Evolutionary conservation across 2,113 vertebrate species (phyloP), one percentile per base, ranked within the genome.

Genomic region (Eira barbara): DNA sequence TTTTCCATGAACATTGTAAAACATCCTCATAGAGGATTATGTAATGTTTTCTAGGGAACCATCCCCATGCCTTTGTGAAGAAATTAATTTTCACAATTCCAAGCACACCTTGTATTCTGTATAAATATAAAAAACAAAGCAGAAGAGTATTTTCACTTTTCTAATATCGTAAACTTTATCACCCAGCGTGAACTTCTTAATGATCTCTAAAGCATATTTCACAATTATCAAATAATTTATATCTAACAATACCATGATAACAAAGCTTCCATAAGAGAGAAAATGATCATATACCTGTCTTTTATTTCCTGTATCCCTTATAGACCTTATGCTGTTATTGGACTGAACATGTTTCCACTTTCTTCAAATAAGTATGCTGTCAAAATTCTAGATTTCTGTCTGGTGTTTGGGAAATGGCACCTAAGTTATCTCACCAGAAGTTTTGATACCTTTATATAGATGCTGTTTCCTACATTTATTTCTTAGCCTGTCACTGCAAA

Each of bases 201-300:
- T 97, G 74, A 95, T 97, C 57, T 91, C 94, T 95, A 47, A 52
- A 97, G 85, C 94, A 92, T 94, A 96, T 96, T 69, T 17, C 7
- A 90, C 29, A 97, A 96, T 97, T 82, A 98, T 79, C 25, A 74
- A 96, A 97, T 97, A 91, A 85, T 98, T 80, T 96, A 45, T 97
- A 97, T 97, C 96, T 94, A 95, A 78, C 63, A 98, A 91, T 95
- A 85, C 79, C 92, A 29, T 97, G 84, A 94, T 98, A 97, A 87
- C 95, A 95, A 98, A 97, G 65, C 89, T 97, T 91, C 25, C 61
- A 84, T 93, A 96, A 94, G 88, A 97, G 97, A 96, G 97, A 96
- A 98, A 97, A 97, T 82, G 95, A 94, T 97, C 88, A 96, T 97
- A 67, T 98, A 92, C 97, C 87, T 94, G 84, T 97, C 95, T 97